Conservation (phyloP, 2,797 vertebrate species). For the Clarias platycephalus region DNA sequence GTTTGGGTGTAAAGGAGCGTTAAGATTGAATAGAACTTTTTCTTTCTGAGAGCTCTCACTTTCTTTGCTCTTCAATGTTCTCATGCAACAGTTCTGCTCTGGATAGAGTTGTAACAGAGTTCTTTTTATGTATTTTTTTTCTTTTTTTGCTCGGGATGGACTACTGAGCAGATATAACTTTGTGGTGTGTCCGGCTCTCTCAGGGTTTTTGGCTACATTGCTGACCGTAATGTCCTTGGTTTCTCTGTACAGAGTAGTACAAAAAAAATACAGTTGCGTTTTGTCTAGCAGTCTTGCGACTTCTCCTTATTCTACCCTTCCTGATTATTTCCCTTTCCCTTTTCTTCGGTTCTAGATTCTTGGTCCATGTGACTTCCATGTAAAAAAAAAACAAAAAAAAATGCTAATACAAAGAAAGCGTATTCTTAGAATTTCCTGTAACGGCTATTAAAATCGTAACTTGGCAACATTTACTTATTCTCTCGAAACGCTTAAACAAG, state of each 20-base stretch:
- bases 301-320: not conserved
- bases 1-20: not conserved
- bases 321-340: not conserved
- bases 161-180: not conserved
- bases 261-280: not conserved
- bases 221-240: no score
- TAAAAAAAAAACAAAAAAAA: no score
- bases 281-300: not conserved
- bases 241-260: no score
- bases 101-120: constrained; percentile 1
- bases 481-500: not conserved
- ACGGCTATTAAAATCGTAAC: not conserved
- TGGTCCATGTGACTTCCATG: not conserved
- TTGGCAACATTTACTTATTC: not conserved
- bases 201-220: not conserved
- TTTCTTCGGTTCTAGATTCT: not conserved
- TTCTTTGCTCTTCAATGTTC: constrained; percentile 14
- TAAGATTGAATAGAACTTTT: not conserved
- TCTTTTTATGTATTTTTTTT: no score
- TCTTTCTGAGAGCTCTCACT: not conserved
- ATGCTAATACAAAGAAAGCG: not conserved
- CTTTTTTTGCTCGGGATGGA: constrained; percentile 11
- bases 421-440: not conserved
- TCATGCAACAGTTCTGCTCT: constrained; percentile 18
- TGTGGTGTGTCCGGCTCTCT: not conserved